Base-by-base conservation (phyloP, 2,113 vertebrate genomes). In the Petrocephalus microphthalmus region DNA sequence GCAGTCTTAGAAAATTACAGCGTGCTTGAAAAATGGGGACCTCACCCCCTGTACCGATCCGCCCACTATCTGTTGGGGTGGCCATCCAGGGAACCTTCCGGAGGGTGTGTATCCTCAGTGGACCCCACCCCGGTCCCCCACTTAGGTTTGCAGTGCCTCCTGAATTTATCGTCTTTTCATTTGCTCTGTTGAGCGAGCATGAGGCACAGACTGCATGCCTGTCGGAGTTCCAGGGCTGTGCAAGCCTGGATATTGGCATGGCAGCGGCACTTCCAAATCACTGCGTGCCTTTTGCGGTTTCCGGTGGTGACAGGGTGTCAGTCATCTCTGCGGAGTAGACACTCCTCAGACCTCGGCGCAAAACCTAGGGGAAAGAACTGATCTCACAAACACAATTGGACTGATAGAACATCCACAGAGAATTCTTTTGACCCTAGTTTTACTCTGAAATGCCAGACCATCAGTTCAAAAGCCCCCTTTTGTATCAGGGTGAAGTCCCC, bases 1-100 rank as follows among this genome's bases (percentile, higher is more conserved):
- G 93, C 94, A 93, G 94, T 95, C 95, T 96, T 96, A 95, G 94
- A 95, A 95, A 97, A 93, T 95, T 94, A 93, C 94, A 96, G 94
- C 94, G 92, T 94, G 92, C 92, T 91, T 96, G 95, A 95, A 96
- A 96, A 97, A 96, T 95, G 95, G 97, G 96, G 92, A 91, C 92
- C 90, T 92, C 92, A 94, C 94, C 93, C 89, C 29, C 20, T 42
- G 87, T 88, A 74, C 85, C 42, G 37, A 89, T 88, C 51, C 37
- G 20, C 64, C 60, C 67, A 60, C 71, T 89, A 89, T 29, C 85
- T 87, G 67, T 89, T 57, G 88, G 53, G 85, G 84, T 87, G 90
- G 87, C 87, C 60, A 67, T 88, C 64, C 89, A 90, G 91, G 45
- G 82, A 88, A 64, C 84, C 90, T 67, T 20, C 13, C 0, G 17